A percentile compares a stretch with the other conserved stretches of the same genome.
Conservation (phyloP, 1,140 invertebrate species). For the Trialeurodes vaporariorum region DNA sequence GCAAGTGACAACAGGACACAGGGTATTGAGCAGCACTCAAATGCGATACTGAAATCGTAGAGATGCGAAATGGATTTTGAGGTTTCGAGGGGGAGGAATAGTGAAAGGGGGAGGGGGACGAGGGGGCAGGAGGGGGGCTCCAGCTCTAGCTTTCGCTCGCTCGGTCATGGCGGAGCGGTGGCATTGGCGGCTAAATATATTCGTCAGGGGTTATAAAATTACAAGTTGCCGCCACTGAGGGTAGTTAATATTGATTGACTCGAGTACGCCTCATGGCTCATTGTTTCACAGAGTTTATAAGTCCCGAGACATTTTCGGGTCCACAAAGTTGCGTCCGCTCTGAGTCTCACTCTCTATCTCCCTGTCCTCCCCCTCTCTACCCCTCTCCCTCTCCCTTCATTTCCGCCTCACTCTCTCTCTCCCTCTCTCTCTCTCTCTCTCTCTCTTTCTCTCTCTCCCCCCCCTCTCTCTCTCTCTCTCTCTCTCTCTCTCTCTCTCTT, state of each 20-base stretch:
- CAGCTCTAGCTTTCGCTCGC: too few relatives aligned
- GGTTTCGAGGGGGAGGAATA: too few relatives aligned
- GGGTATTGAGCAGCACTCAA: too few relatives aligned
- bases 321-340: neutral
- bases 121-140: too few relatives aligned
- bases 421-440: neutral
- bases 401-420: too few relatives aligned
- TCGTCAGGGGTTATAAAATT: neutral
- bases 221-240: neutral
- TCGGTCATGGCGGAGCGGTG: too few relatives aligned
- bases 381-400: too few relatives aligned
- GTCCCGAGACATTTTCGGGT: neutral
- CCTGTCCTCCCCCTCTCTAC: neutral
- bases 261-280: neutral
- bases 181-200: too few relatives aligned
- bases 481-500: neutral
- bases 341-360: neutral
- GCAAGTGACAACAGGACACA: too few relatives aligned
- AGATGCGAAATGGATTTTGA: too few relatives aligned
- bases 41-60: too few relatives aligned
- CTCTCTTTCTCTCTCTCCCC: neutral
- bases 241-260: conserved; percentile 1
- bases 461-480: neutral
- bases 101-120: too few relatives aligned
- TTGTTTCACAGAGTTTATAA: neutral